A percentile compares a stretch with the other conserved stretches of the same genome.
phyloP scores from a whole-genome alignment of 2,113 vertebrate genomes.

The Lathamus discolor region DNA sequence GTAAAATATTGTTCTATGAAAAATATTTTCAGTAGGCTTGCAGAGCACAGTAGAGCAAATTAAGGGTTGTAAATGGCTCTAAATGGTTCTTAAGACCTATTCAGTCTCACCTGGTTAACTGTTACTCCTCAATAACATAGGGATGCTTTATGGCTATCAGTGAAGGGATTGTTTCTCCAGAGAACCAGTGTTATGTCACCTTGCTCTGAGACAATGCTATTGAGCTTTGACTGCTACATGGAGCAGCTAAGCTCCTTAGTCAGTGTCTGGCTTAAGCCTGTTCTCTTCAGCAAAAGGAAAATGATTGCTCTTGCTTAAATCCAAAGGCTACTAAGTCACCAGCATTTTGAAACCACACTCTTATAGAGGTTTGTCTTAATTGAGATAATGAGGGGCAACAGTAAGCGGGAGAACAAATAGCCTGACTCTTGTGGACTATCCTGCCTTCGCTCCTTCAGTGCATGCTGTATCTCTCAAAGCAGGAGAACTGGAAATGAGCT shows the following conservation, averaged over 20 bases:
- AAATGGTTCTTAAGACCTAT: neutral
- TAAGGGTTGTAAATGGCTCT: neutral
- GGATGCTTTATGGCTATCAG: neutral
- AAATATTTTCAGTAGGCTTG: neutral
- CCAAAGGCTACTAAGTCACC: neutral
- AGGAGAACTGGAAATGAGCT: neutral
- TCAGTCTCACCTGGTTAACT: neutral
- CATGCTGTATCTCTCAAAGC: neutral
- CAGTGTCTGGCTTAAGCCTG: neutral
- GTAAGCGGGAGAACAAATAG: neutral
- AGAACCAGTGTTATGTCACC: fast-evolving
- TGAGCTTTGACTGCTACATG: neutral
- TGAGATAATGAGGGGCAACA: conserved; percentile 51
- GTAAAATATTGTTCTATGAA: neutral
- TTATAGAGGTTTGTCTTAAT: conserved; percentile 50
- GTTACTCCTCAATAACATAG: neutral
- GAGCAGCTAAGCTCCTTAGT: neutral
- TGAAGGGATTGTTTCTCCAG: neutral
- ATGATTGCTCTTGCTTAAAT: neutral
- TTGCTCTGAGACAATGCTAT: fast-evolving
- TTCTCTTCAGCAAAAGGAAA: neutral
- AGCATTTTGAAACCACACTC: neutral
- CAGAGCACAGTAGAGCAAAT: neutral
- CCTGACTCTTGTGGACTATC: neutral
- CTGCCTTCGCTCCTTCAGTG: neutral